These are phyloP conservation scores for Chlamydotis undulata DNA, from an alignment of 2,113 vertebrate species.

Conservation along the genomic window DNA sequence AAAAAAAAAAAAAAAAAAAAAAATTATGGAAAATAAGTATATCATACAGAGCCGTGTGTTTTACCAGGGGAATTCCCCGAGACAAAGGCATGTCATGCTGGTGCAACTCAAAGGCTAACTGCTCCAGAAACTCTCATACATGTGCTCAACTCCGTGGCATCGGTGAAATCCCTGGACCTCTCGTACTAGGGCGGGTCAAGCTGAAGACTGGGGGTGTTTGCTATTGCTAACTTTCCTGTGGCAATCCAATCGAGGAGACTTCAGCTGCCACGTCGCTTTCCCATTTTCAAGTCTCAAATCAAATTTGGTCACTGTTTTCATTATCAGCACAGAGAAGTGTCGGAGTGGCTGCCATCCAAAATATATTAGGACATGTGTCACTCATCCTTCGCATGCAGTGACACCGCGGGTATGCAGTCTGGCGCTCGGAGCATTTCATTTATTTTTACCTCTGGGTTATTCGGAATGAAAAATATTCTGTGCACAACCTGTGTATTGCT, in stretches of 20 bases:
- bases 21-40: fast-evolving
- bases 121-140: fast-evolving
- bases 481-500: background rate
- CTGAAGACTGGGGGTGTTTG: background rate
- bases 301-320: background rate
- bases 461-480: background rate
- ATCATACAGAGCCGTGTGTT: background rate
- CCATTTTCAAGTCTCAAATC: background rate
- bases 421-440: background rate
- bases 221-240: background rate
- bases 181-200: fast-evolving
- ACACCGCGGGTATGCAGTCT: background rate
- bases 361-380: background rate
- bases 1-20: no score
- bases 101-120: background rate
- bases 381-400: background rate
- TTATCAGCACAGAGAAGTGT: background rate
- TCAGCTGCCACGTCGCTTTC: background rate
- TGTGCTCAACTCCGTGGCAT: background rate
- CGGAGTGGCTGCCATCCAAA: background rate
- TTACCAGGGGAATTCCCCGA: background rate
- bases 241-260: background rate
- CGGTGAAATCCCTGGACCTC: background rate
- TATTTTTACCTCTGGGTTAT: background rate
- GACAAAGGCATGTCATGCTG: background rate